Percentiles rank a stretch among this genome's conserved stretches.
Conservation (phyloP, 2,888 invertebrate species). For the Pinctada fucata region DNA sequence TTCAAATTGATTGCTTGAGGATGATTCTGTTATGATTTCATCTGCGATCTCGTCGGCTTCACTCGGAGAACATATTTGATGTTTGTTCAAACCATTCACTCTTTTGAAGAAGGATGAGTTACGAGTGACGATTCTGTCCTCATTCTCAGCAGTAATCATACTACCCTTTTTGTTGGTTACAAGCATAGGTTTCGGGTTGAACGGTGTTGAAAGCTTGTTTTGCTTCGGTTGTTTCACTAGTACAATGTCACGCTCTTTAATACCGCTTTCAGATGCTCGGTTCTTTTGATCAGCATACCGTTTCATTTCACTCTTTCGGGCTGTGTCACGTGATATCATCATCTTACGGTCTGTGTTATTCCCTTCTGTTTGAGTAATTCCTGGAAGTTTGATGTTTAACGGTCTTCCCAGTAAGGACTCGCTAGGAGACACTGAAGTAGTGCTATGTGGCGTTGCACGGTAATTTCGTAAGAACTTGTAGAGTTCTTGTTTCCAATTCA, state of each 20-base stretch:
- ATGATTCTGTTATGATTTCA: background rate
- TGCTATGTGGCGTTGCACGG: constrained; percentile 32
- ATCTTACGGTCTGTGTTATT: background rate
- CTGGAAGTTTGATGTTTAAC: constrained; percentile 2
- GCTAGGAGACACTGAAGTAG: constrained; percentile 6
- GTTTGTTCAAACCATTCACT: background rate
- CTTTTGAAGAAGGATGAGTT: background rate
- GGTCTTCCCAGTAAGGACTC: constrained; percentile 1
- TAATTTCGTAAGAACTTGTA: constrained; percentile 28
- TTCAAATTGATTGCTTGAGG: background rate
- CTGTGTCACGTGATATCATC: background rate
- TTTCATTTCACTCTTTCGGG: background rate
- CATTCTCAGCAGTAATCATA: background rate
- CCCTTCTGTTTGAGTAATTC: background rate
- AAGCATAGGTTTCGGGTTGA: background rate
- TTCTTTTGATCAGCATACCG: background rate
- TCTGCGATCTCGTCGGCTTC: background rate
- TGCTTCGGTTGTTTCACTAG: background rate
- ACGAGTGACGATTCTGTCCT: background rate
- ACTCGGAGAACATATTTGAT: background rate
- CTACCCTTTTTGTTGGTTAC: background rate
- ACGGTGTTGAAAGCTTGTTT: background rate
- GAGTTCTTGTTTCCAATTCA: constrained; percentile 34
- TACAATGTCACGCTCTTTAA: constrained; percentile 2
- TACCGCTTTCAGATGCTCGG: background rate